Percentiles rank a stretch among this genome's conserved stretches.
Conservation (phyloP, 2,113 vertebrate genomes). For the Cichladusa arquata region DNA sequence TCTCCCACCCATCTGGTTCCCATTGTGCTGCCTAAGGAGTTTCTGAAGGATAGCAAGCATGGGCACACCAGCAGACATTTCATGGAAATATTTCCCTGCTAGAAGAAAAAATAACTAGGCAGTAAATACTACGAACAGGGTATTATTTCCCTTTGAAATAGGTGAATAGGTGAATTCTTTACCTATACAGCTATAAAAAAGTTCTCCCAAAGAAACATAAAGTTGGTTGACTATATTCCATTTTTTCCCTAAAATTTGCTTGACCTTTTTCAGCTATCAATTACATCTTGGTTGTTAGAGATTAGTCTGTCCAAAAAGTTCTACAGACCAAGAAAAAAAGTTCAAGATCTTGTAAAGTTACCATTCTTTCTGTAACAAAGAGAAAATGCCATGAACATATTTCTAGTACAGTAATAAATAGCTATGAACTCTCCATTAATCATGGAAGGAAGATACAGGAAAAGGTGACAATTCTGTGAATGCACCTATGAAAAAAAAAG, state of each 20-base stretch:
- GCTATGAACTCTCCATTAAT: neutral
- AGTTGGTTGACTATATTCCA: neutral
- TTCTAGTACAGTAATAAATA: neutral
- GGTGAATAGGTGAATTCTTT: neutral
- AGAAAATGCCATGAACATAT: neutral
- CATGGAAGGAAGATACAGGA: neutral
- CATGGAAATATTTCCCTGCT: neutral
- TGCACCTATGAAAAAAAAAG: neutral
- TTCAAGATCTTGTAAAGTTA: neutral
- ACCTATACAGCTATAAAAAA: neutral
- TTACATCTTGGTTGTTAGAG: neutral
- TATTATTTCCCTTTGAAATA: neutral
- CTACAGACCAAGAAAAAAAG: neutral
- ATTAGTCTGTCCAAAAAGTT: neutral
- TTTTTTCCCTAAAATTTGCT: neutral
- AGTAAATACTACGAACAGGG: neutral
- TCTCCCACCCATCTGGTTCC: neutral
- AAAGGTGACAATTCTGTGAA: neutral
- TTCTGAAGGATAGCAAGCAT: neutral
- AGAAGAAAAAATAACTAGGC: neutral
- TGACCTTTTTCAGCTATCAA: neutral
- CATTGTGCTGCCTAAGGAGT: neutral
- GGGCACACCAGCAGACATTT: neutral
- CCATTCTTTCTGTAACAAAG: neutral
- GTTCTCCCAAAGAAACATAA: neutral